phyloP scores from a whole-genome alignment of 2,888 invertebrate genomes.

The Bruchidius siliquastri region DNA sequence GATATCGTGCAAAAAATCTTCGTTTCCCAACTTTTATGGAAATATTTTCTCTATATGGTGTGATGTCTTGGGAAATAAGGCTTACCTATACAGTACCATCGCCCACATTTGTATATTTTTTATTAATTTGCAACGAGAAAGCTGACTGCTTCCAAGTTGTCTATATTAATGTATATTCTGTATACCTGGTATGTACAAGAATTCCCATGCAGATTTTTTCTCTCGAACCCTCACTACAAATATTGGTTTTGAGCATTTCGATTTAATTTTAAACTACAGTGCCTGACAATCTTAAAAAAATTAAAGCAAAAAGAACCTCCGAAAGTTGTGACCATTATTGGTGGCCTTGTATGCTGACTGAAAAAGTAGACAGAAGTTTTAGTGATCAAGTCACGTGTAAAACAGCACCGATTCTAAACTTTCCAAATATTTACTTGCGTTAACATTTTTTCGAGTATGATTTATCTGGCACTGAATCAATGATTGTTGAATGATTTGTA shows the following conservation, averaged over 20 bases:
- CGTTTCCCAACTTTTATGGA: too few species aligned
- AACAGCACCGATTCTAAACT: too few species aligned
- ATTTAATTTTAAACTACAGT: background rate
- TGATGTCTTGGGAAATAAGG: background rate
- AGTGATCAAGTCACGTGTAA: too few species aligned
- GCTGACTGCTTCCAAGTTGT: background rate
- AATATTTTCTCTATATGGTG: background rate
- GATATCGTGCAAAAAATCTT: too few species aligned
- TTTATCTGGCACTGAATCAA: background rate
- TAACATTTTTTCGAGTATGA: background rate
- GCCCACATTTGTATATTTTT: background rate
- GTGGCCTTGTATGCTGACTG: too few species aligned
- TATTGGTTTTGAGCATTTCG: background rate
- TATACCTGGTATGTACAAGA: background rate
- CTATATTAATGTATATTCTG: background rate
- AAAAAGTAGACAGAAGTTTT: too few species aligned
- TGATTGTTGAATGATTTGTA: background rate
- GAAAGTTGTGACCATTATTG: background rate
- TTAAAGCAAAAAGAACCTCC: background rate
- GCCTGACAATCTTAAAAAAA: background rate
- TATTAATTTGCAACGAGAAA: background rate
- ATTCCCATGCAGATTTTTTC: background rate
- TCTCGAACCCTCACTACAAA: background rate
- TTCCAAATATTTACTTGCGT: too few species aligned
- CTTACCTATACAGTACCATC: background rate